Evolutionary conservation across 2,888 invertebrate genomes (phyloP), one percentile per base, ranked within the genome.

Genomic region (Limulus polyphemus): DNA sequence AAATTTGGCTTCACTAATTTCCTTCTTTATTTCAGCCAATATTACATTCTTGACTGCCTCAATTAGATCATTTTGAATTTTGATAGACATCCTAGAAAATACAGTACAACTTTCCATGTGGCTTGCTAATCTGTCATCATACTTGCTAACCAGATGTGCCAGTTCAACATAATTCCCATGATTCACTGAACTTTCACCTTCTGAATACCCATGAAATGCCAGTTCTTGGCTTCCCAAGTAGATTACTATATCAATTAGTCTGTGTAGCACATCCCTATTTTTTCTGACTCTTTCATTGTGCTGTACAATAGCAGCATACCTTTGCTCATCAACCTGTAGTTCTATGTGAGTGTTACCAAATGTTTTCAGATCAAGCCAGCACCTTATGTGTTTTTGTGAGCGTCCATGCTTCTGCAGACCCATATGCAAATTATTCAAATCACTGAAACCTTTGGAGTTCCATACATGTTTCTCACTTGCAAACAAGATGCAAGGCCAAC

Each of bases 31-130:
- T 55, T 10, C 55, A 17, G 13, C 13, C 5, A 55, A 32, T 46
- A 55, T 17, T 17, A 55, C 32, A 11, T 55, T 46, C 46, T n/a
- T n/a, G 14, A 55, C 13, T n/a, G 32, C 16, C 11, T 55, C 46
- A 32, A 55, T 32, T n/a, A 55, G 17, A 55, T 55, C 55, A 55
- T 16, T 55, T 55, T 16, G 55, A 55, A 55, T 55, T 32, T 7
- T 46, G 46, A 11, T 46, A 2, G 32, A 55, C 32, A 16, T 17
- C 11, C 46, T 46, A 32, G 16, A 17, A 16, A 55, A 55, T 32
- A 55, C 13, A 11, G 1, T 46, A 55, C 32, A 55, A 14, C 46
- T 55, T n/a, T 55, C 55, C 46, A 55, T 17, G 32, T 55, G 16
- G 13, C 13, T 55, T 55, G 16, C 32, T 46, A 55, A 32, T 55